phyloP scores from a whole-genome alignment of 2,888 invertebrate species.

The Mycalesis mineus region DNA sequence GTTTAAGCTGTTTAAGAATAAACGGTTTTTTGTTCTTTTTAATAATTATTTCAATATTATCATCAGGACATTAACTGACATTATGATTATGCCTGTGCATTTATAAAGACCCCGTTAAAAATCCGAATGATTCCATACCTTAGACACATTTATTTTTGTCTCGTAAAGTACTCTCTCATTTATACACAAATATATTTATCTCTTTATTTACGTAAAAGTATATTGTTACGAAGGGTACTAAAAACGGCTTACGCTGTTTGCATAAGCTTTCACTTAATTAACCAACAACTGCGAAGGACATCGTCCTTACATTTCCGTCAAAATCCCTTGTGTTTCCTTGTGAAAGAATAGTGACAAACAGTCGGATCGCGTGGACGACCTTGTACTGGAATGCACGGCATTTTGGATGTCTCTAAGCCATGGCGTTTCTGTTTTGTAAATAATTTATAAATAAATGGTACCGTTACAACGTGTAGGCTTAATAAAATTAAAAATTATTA shows the following conservation, averaged over 20 bases:
- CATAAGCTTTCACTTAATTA: slow-evolving; percentile 21
- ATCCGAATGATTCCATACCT: too few species aligned
- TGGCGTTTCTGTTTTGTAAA: neutral
- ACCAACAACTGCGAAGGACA: slow-evolving; percentile 26
- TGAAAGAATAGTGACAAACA: slow-evolving; percentile 42
- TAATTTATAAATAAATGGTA: neutral
- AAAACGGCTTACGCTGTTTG: neutral
- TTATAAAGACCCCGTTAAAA: too few species aligned
- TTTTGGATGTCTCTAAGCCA: slow-evolving; percentile 1
- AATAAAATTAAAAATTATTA: neutral
- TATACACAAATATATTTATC: too few species aligned
- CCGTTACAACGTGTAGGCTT: neutral
- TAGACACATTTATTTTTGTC: too few species aligned
- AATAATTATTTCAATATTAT: too few species aligned
- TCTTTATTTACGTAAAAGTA: neutral
- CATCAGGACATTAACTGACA: too few species aligned
- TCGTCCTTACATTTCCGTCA: slow-evolving; percentile 14
- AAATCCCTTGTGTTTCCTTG: slow-evolving; percentile 25
- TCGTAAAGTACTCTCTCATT: too few species aligned
- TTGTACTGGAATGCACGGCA: slow-evolving; percentile 25
- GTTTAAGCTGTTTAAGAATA: too few species aligned
- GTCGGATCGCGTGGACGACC: slow-evolving; percentile 46
- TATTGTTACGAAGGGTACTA: neutral
- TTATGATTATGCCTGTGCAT: too few species aligned
- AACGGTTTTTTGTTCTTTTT: too few species aligned